Evolutionary conservation across 2,113 vertebrate genomes (phyloP).

Genomic region (Chaenogobius annularis): DNA sequence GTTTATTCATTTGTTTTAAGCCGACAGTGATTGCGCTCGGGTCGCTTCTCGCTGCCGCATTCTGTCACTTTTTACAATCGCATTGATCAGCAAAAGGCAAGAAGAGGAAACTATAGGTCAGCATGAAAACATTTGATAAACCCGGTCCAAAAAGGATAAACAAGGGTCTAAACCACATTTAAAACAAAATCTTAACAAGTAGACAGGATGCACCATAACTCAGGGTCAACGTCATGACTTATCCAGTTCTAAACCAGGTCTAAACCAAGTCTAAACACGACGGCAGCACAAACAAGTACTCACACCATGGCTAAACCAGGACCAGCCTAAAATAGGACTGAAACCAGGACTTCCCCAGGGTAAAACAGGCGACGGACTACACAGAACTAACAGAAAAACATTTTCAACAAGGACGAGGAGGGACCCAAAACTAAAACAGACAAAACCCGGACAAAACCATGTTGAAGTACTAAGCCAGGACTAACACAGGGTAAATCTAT

Average conservation of each 20-base stretch:
- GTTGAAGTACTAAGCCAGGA: background rate
- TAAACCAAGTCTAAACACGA: too few species aligned
- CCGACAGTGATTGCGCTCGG: slow-evolving; percentile 36
- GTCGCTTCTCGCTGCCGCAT: slow-evolving; percentile 12
- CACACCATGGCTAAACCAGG: too few species aligned
- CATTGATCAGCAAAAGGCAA: slow-evolving; percentile 20
- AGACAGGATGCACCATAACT: too few species aligned
- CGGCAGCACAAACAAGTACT: too few species aligned
- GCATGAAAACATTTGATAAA: background rate
- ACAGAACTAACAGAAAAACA: too few species aligned
- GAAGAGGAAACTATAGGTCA: background rate
- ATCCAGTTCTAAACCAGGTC: too few species aligned
- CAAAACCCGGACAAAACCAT: background rate
- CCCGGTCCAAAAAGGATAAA: background rate
- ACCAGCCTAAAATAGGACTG: too few species aligned
- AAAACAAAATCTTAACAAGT: background rate
- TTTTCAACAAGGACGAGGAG: too few species aligned
- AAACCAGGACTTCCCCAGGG: background rate
- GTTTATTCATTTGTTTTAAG: slow-evolving; percentile 42
- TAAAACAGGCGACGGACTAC: background rate
- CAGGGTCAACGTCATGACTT: too few species aligned
- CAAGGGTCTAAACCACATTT: background rate
- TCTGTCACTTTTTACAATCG: slow-evolving; percentile 32
- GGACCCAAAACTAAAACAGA: background rate
- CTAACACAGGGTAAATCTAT: background rate